A percentile compares a stretch with the other conserved stretches of the same genome.
phyloP scores from a whole-genome alignment of 2,113 vertebrate species.

The Leucopsar rothschildi region DNA sequence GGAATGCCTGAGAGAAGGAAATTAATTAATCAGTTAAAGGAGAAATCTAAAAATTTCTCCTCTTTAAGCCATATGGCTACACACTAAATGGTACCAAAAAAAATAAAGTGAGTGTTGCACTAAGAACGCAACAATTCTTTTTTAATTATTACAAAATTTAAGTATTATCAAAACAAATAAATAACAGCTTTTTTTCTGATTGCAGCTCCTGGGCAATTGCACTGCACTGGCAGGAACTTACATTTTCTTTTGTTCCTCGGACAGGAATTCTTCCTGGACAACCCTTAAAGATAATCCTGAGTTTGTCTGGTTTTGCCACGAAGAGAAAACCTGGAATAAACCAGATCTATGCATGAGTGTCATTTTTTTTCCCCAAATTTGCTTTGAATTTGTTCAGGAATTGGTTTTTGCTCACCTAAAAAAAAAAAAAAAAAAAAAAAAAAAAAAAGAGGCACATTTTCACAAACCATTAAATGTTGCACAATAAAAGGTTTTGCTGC shows the following conservation, averaged over 20 bases:
- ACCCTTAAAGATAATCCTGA: constrained; percentile 78
- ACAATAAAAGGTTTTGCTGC: neutral
- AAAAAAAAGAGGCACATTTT: neutral
- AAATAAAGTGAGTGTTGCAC: fast-evolving
- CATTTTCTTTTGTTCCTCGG: constrained; percentile 82
- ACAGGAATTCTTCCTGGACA: constrained; percentile 80
- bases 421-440: neutral
- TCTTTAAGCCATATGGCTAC: neutral
- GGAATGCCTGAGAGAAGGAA: constrained; percentile 71
- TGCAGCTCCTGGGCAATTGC: neutral
- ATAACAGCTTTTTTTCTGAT: neutral
- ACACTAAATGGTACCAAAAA: neutral
- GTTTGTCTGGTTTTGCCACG: constrained; percentile 78
- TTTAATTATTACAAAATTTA: no score
- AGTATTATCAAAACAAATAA: neutral
- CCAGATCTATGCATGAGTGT: neutral
- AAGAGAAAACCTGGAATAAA: constrained; percentile 83
- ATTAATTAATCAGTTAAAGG: neutral
- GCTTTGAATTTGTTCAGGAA: neutral
- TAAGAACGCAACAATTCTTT: neutral
- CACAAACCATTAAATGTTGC: neutral
- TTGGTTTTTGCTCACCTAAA: neutral
- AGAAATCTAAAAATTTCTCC: neutral
- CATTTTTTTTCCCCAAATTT: neutral
- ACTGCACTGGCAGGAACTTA: constrained; percentile 67